phyloP scores from a whole-genome alignment of 1,140 invertebrate species.

The Pseudomyrmex sp. region DNA sequence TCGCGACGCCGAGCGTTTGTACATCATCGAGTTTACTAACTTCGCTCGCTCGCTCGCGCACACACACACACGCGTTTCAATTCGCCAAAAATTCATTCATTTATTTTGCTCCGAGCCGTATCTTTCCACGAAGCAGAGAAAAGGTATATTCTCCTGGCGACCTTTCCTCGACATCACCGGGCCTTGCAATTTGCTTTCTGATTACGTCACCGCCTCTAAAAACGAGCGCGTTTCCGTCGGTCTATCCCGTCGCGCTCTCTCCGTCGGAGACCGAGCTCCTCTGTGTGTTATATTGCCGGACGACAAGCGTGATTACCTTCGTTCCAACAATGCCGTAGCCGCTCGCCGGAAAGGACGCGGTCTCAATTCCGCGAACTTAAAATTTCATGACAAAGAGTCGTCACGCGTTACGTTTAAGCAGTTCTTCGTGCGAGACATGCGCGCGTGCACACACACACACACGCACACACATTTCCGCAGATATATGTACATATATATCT shows the following conservation, averaged over 20 bases:
- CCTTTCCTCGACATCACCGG: constrained; percentile 9
- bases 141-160: constrained; percentile 30
- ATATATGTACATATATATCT: background rate
- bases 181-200: constrained; percentile 47
- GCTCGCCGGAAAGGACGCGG: constrained; percentile 26
- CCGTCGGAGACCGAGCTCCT: background rate
- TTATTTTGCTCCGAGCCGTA: background rate
- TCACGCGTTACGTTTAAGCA: constrained; percentile 36
- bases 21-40: no score
- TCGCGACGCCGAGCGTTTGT: no score
- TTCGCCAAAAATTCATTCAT: background rate
- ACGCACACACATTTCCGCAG: background rate
- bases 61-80: background rate
- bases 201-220: constrained; percentile 49
- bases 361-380: constrained; percentile 58
- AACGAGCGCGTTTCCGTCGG: constrained; percentile 25
- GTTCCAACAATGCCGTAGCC: constrained; percentile 45
- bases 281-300: constrained; percentile 47
- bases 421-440: background rate
- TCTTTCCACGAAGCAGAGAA: background rate
- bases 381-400: constrained; percentile 54
- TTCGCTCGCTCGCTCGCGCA: no score
- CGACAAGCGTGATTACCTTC: constrained; percentile 59
- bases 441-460: background rate
- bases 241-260: constrained; percentile 7